A percentile compares a stretch with the other conserved stretches of the same genome.
These are phyloP conservation scores for Calephelis nemesis DNA, from an alignment of 1,140 invertebrate genomes.

Conservation along the genomic window DNA sequence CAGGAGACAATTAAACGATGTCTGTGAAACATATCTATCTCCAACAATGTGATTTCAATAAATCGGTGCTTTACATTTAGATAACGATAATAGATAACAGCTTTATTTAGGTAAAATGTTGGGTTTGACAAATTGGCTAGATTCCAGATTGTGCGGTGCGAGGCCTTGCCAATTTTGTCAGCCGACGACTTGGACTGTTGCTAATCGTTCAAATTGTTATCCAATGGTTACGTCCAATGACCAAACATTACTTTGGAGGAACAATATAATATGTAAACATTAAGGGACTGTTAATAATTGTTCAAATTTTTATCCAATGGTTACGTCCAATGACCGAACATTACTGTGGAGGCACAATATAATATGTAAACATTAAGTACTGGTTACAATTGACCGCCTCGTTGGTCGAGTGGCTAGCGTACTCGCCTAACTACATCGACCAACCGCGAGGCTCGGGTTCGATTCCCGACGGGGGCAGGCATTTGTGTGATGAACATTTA, in stretches of 20 bases:
- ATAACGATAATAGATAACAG: not conserved
- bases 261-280: too few relatives aligned
- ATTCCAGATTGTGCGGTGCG: not conserved
- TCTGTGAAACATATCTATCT: too few relatives aligned
- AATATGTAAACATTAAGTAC: too few relatives aligned
- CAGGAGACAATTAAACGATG: too few relatives aligned
- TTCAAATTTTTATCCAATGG: conserved; percentile 6
- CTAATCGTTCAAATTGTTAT: conserved; percentile 11
- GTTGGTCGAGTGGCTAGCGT: too few relatives aligned
- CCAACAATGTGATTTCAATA: not conserved
- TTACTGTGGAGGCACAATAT: not conserved
- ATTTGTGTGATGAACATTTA: too few relatives aligned
- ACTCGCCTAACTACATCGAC: too few relatives aligned
- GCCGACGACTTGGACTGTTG: not conserved
- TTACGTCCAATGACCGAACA: too few relatives aligned
- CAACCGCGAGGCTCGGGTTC: too few relatives aligned
- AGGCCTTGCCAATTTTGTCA: conserved; percentile 13
- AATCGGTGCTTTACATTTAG: not conserved
- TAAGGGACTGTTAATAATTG: not conserved
- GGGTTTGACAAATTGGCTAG: conserved; percentile 10
- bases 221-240: not conserved
- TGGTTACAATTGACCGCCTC: too few relatives aligned
- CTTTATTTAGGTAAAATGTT: conserved; percentile 12
- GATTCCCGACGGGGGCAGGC: too few relatives aligned
- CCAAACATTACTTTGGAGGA: not conserved